Evolutionary conservation across 2,113 vertebrate species (phyloP), one percentile per base, ranked within the genome.

Genomic region (Thryonomys swinderianus): DNA sequence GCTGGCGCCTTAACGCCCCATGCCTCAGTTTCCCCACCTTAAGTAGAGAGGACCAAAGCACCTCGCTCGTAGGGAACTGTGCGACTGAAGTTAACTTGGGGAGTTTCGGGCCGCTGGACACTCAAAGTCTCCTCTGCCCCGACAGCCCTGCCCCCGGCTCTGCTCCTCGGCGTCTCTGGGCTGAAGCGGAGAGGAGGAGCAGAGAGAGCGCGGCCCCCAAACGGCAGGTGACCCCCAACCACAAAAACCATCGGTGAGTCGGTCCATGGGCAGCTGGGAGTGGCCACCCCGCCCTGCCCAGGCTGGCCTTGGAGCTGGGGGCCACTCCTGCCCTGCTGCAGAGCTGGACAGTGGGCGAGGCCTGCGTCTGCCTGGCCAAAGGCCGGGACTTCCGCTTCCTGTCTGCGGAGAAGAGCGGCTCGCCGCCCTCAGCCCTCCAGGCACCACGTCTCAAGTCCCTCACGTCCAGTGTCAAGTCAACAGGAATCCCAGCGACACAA

Each of bases 11-110:
- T 23, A 30, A 4, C 21, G 27, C 20, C 62, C 55, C 17, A 48
- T 2, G 78, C 88, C 92, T 90, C 53, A 23, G 79, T 78, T 62
- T 84, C 67, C 57, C 76, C 42, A 40, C 18, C 67, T 74, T 53
- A 90, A 84, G 64, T n/a, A 25, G 40, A 71, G 27, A 45, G 48
- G 14, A n/a, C 7, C 23, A 76, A 62, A 73, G 40, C 32, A 14
- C 55, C 48, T 64, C n/a, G 16, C 34, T 27, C 17, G 1, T 30
- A 53, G 55, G n/a, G 55, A 42, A 18, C 1, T 13, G 3, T 17
- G 82, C 53, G 71, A 42, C 25, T 78, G 30, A 69, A 61, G 66
- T 42, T 18, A 8, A 67, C 8, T 57, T 5, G 66, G 73, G 62
- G 11, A 1, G 48, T 34, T 79, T 20, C 81, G 76, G 62, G 1